Conservation (phyloP, 2,888 invertebrate species). For the Callinectes sapidus region DNA sequence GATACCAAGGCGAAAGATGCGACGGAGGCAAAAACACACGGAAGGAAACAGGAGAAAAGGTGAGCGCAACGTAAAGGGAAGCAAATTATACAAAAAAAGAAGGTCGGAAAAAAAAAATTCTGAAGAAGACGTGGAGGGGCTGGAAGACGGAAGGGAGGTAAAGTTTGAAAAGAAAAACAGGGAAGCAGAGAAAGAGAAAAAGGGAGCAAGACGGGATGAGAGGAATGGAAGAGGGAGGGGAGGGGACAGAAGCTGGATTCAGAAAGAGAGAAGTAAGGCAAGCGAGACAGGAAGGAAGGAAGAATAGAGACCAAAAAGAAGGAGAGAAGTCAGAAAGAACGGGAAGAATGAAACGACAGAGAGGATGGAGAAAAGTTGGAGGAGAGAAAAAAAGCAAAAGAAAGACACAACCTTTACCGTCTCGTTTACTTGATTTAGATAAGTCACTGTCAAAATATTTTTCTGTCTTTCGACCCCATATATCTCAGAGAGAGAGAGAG, state of each 20-base stretch:
- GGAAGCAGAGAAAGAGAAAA: constrained; percentile 7
- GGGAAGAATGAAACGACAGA: background rate
- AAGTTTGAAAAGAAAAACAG: constrained; percentile 19
- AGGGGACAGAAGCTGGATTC: background rate
- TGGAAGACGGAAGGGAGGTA: constrained; percentile 5
- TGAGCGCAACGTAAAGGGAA: background rate
- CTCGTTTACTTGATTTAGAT: constrained; percentile 1
- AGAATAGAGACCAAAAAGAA: background rate
- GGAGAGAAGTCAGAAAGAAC: background rate
- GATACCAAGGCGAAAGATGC: background rate
- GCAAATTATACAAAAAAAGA: background rate
- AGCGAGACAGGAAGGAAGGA: background rate
- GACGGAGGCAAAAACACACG: background rate
- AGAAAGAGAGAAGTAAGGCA: background rate
- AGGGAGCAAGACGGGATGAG: background rate
- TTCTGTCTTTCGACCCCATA: background rate
- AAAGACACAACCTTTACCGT: background rate
- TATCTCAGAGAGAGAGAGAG: background rate
- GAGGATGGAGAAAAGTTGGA: background rate
- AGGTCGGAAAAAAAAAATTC: background rate
- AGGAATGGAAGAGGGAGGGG: background rate
- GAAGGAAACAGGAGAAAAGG: background rate
- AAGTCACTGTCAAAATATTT: constrained; percentile 19
- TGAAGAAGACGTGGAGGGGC: constrained; percentile 5
- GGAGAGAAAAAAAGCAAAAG: background rate